Percentiles rank a stretch among this genome's conserved stretches.
These are phyloP conservation scores for Riptortus pedestris DNA, from an alignment of 1,140 invertebrate species.

Conservation along the genomic window DNA sequence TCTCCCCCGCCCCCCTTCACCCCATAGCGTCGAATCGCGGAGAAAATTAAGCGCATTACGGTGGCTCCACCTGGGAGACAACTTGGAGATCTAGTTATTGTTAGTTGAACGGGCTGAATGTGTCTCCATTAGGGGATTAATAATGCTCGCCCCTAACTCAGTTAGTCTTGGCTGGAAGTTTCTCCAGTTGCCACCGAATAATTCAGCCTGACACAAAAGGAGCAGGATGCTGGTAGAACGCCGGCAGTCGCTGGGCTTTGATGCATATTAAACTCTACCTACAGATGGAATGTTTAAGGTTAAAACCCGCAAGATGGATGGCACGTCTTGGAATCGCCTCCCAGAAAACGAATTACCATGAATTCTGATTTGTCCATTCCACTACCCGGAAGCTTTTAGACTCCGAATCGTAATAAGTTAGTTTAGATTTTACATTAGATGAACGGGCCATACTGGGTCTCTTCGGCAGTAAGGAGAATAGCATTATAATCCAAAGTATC, in stretches of 20 bases:
- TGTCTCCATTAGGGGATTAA: slow-evolving; percentile 17
- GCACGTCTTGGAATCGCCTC: no score
- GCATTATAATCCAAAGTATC: no score
- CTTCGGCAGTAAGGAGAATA: no score
- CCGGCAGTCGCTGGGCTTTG: neutral
- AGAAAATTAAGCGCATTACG: slow-evolving; percentile 17
- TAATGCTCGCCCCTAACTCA: slow-evolving; percentile 7
- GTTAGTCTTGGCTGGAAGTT: neutral
- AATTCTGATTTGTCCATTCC: no score
- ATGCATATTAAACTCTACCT: neutral
- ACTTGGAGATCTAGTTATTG: neutral
- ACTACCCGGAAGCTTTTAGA: no score
- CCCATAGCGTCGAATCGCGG: slow-evolving; percentile 10
- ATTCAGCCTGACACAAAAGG: slow-evolving; percentile 15
- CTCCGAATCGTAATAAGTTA: no score
- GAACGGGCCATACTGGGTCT: no score
- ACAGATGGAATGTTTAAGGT: no score
- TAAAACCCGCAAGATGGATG: no score
- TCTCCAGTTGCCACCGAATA: neutral
- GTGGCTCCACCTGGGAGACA: neutral
- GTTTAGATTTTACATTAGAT: no score
- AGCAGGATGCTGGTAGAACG: neutral
- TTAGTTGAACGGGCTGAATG: neutral
- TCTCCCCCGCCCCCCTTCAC: no score
- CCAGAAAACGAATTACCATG: no score